Evolutionary conservation across 2,113 vertebrate genomes (phyloP), one percentile per base, ranked within the genome.

Genomic region (Myotis brandtii): DNA sequence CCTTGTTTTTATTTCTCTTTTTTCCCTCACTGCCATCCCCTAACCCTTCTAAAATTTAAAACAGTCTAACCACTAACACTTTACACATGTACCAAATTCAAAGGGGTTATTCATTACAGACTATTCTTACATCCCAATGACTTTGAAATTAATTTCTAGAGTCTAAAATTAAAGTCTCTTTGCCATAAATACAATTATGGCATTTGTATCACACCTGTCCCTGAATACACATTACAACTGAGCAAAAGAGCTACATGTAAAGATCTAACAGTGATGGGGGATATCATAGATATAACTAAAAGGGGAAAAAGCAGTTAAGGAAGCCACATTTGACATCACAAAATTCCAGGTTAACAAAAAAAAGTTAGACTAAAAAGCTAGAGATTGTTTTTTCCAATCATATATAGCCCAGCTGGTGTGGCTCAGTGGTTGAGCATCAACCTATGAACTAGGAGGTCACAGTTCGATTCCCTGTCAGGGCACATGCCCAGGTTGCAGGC

Each of bases 311-410:
- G 2, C 21, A 91, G 87, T 87, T 73, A 86, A 86, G 43, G 67
- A 40, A 50, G 52, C 21, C 43, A 91, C 34, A 75, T 80, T 46
- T 80, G 32, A 91, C 25, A 80, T 91, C 70, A 80, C 14, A 1
- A 84, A 87, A 96, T 93, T 84, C 11, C 48, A 93, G n/a, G 18
- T 73, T 75, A 93, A 80, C 1, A n/a, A 91, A 90, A 95, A 94
- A 91, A 84, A 52, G 62, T 64, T 56, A 94, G 20, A 94, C 59
- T 27, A 94, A 30, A 86, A 79, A 86, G 70, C 40, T 34, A 96
- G 76, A 86, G 16, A 66, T 67, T 86, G 16, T 76, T 64, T 64
- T 94, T 79, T 23, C 21, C 56, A 59, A 59, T 59, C 56, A 59
- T 11, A 59, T 59, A 59, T 25, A 59, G 56, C 23, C 56, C 56